Percentiles rank a stretch among this genome's conserved stretches.
Evolutionary conservation across 2,888 invertebrate genomes (phyloP).

Genomic region (Drosophila affinis): DNA sequence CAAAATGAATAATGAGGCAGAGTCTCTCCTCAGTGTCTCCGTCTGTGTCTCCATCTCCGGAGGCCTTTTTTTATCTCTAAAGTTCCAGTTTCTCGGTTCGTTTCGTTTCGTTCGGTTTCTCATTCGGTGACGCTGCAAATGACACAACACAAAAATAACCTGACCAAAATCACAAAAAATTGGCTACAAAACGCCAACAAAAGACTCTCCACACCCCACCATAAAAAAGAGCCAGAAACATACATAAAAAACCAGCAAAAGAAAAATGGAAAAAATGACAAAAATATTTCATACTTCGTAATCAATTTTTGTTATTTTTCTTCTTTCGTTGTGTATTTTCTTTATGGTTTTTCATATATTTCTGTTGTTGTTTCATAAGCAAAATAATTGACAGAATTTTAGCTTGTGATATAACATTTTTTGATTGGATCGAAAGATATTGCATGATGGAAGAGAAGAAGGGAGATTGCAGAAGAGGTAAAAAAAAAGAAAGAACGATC

Average conservation of each 20-base stretch:
- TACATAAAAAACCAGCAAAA: not conserved
- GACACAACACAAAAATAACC: constrained; percentile 63
- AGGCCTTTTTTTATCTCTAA: constrained; percentile 26
- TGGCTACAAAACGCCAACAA: constrained; percentile 67
- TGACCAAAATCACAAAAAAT: constrained; percentile 56
- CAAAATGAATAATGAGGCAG: constrained; percentile 67
- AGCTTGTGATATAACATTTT: constrained; percentile 6
- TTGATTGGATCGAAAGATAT: not conserved
- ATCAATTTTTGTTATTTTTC: constrained; percentile 8
- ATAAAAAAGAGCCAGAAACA: constrained; percentile 8
- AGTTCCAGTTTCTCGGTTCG: constrained; percentile 52
- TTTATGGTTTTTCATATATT: not conserved
- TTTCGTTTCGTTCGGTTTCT: constrained; percentile 28
- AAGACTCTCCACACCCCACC: constrained; percentile 31
- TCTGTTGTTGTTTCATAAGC: constrained; percentile 12
- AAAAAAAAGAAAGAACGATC: constrained; percentile 11
- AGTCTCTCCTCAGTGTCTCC: constrained; percentile 4
- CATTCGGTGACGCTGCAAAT: constrained; percentile 66
- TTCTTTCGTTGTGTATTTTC: not conserved
- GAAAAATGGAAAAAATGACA: constrained; percentile 5
- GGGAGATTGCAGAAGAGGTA: constrained; percentile 1
- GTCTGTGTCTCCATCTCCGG: constrained; percentile 17
- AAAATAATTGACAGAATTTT: constrained; percentile 27
- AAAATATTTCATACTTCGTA: constrained; percentile 4
- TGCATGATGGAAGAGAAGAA: not conserved